These are phyloP conservation scores for Engraulis encrasicolus DNA, from an alignment of 2,113 vertebrate genomes.

Conservation along the genomic window DNA sequence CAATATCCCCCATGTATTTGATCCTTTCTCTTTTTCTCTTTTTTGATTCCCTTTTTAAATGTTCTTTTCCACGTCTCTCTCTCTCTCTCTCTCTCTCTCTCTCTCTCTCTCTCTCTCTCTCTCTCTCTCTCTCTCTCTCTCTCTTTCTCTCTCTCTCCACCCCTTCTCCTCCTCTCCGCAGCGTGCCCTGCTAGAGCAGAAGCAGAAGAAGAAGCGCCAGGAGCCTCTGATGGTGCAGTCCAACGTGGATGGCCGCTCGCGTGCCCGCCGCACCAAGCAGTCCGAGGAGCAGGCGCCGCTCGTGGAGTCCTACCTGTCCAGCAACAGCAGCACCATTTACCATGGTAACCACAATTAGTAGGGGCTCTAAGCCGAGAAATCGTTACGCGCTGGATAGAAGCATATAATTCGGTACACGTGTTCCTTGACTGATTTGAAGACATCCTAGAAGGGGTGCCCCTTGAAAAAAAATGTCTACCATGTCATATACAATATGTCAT, in stretches of 20 bases:
- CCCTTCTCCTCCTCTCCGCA: slow-evolving; percentile 56
- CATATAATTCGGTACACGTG: too few species aligned
- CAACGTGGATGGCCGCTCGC: slow-evolving; percentile 87
- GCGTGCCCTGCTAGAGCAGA: slow-evolving; percentile 94
- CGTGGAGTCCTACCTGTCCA: slow-evolving; percentile 96
- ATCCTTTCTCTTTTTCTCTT: too few species aligned
- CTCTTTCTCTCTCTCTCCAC: neutral
- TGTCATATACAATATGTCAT: too few species aligned
- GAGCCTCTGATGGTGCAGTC: slow-evolving; percentile 98
- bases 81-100: neutral
- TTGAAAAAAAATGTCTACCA: too few species aligned
- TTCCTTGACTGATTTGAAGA: too few species aligned
- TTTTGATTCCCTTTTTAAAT: too few species aligned
- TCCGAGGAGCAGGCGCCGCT: slow-evolving; percentile 95
- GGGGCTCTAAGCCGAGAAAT: neutral
- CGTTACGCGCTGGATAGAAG: too few species aligned
- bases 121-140: neutral
- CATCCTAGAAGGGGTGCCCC: too few species aligned
- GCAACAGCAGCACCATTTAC: slow-evolving; percentile 94
- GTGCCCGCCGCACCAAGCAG: slow-evolving; percentile 86
- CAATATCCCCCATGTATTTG: too few species aligned
- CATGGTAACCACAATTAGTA: slow-evolving; percentile 81
- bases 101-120: neutral
- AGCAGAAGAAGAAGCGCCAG: slow-evolving; percentile 98
- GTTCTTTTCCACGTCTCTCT: neutral